Evolutionary conservation across 64 coral and sea anemone species (phyloP).

Genomic region (Montipora capricornis): DNA sequence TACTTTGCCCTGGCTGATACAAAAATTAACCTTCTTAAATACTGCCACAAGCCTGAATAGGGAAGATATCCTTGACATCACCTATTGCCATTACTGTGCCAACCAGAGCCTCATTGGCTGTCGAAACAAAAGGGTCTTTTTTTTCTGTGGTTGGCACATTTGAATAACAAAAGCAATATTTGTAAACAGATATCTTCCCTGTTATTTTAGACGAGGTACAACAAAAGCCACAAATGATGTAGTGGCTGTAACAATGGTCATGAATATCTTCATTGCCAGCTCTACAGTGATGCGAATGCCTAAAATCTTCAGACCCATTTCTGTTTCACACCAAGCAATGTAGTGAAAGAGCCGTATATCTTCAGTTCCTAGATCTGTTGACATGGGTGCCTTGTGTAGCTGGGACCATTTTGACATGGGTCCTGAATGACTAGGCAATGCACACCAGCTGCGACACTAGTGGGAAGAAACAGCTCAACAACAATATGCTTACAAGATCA

Average conservation of each 20-base stretch:
- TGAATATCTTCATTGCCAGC: constrained; percentile 64
- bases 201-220: constrained; percentile 50
- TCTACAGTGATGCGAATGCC: constrained; percentile 82
- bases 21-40: no score
- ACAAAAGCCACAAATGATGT: constrained; percentile 83
- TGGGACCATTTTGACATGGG: constrained; percentile 28
- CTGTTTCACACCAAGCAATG: constrained; percentile 51
- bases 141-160: no score
- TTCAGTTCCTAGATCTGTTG: constrained; percentile 35
- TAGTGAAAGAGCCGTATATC: constrained; percentile 73
- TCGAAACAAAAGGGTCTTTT: no score
- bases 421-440: constrained; percentile 74
- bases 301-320: constrained; percentile 81
- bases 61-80: no score
- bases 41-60: no score
- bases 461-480: constrained; percentile 68
- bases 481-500: constrained; percentile 70
- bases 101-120: no score
- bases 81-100: no score
- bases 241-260: constrained; percentile 67
- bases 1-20: no score
- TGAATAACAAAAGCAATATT: no score
- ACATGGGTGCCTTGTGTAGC: neutral
- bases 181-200: no score
- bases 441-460: constrained; percentile 57